phyloP scores from a whole-genome alignment of 2,888 invertebrate genomes.

The Deilephila porcellus region DNA sequence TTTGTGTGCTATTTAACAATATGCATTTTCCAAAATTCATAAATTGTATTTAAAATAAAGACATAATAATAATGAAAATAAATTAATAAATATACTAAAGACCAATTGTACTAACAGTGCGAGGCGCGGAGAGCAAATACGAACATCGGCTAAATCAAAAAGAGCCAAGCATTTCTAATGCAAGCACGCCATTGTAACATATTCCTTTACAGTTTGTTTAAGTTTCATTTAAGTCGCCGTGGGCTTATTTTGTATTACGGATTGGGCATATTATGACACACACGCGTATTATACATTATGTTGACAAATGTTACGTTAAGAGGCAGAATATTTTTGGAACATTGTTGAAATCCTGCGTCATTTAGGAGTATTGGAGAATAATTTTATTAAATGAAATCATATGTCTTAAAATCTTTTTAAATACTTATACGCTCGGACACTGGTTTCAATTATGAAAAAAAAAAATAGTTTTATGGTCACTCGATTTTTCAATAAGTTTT shows the following conservation, averaged over 20 bases:
- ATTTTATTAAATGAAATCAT: no score
- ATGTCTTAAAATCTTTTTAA: no score
- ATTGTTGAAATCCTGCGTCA: neutral
- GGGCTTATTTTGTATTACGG: constrained; percentile 61
- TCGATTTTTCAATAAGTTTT: no score
- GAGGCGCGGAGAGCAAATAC: constrained; percentile 24
- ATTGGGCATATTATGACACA: constrained; percentile 62
- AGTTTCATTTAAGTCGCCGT: constrained; percentile 59
- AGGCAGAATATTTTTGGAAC: neutral
- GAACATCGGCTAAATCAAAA: constrained; percentile 60
- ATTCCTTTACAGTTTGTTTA: constrained; percentile 69
- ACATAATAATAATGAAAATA: constrained; percentile 16
- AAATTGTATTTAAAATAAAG: neutral
- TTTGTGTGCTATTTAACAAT: no score
- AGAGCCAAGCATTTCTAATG: constrained; percentile 65
- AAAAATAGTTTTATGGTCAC: no score
- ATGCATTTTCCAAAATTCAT: no score
- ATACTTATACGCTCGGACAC: no score
- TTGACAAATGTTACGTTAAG: neutral
- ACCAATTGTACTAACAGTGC: constrained; percentile 26
- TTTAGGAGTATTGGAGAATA: no score
- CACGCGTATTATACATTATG: neutral
- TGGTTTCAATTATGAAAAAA: no score
- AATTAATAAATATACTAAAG: constrained; percentile 29
- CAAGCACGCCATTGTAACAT: constrained; percentile 63